A percentile compares a stretch with the other conserved stretches of the same genome.
Evolutionary conservation across 2,888 invertebrate species (phyloP).

Genomic region (Tricholauxania praeusta): DNA sequence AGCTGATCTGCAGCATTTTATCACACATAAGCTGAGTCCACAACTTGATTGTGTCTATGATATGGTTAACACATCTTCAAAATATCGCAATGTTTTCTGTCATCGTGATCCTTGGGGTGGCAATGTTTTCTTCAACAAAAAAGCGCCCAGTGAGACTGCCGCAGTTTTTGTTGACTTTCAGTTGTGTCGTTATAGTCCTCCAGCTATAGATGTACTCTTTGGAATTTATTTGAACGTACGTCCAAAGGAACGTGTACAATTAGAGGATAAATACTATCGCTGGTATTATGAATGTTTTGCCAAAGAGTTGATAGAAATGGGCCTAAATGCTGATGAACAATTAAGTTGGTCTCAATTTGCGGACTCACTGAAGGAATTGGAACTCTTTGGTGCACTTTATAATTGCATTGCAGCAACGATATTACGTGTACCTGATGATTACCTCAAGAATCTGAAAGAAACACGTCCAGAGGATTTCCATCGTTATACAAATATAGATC

Average conservation of each 20-base stretch:
- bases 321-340: conserved; percentile 55
- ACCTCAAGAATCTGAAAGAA: conserved; percentile 60
- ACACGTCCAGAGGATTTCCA: conserved; percentile 61
- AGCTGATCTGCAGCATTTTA: conserved; percentile 50
- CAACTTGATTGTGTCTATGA: conserved; percentile 54
- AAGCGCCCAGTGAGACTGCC: conserved; percentile 39
- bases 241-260: conserved; percentile 48
- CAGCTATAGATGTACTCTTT: conserved; percentile 62
- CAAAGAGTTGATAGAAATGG: conserved; percentile 56
- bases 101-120: conserved; percentile 66
- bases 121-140: conserved; percentile 60
- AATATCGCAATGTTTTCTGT: conserved; percentile 68
- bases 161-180: conserved; percentile 64
- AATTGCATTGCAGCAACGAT: conserved; percentile 62
- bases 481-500: conserved; percentile 62
- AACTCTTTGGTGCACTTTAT: conserved; percentile 63
- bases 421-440: conserved; percentile 61
- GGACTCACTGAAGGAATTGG: conserved; percentile 60
- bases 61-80: conserved; percentile 59
- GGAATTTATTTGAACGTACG: conserved; percentile 58
- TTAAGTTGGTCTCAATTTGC: conserved; percentile 60
- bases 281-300: conserved; percentile 56
- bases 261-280: conserved; percentile 44
- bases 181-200: conserved; percentile 60
- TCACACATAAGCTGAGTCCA: conserved; percentile 54